A percentile compares a stretch with the other conserved stretches of the same genome.
phyloP scores from a whole-genome alignment of 2,888 invertebrate genomes.

The Zhuqinia jingwanae region DNA sequence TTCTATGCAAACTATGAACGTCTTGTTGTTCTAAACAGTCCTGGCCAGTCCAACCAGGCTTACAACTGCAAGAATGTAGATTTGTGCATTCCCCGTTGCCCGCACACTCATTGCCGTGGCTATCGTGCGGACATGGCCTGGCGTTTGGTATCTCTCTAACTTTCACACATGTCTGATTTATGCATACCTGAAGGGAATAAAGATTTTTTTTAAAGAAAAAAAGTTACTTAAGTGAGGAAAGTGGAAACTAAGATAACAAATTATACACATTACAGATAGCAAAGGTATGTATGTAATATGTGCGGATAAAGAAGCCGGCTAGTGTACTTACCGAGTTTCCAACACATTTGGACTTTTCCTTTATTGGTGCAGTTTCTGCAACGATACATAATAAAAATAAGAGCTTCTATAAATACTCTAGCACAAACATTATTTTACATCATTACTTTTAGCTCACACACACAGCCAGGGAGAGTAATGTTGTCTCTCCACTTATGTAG shows the following conservation, averaged over 20 bases:
- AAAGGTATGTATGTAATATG: background rate
- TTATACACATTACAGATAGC: background rate
- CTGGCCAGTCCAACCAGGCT: conserved; percentile 65
- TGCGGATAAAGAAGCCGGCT: background rate
- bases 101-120: conserved; percentile 69
- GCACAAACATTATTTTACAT: no score
- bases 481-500: conserved; percentile 29
- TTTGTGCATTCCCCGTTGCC: conserved; percentile 76
- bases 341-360: conserved; percentile 66
- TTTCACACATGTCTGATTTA: conserved; percentile 73
- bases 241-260: conserved; percentile 1
- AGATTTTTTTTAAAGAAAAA: no score
- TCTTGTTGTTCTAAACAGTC: conserved; percentile 66
- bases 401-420: background rate
- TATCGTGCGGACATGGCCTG: conserved; percentile 67
- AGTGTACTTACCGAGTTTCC: conserved; percentile 49
- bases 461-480: background rate
- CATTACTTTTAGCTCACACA: background rate
- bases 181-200: conserved; percentile 68
- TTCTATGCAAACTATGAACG: conserved; percentile 38
- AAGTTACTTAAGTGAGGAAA: background rate
- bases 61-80: conserved; percentile 69
- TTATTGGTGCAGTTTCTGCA: conserved; percentile 69
- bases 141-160: conserved; percentile 65
- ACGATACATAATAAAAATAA: background rate